A percentile compares a stretch with the other conserved stretches of the same genome.
Conservation (phyloP, 2,797 vertebrate genomes). For the Leptodactylus fallax region DNA sequence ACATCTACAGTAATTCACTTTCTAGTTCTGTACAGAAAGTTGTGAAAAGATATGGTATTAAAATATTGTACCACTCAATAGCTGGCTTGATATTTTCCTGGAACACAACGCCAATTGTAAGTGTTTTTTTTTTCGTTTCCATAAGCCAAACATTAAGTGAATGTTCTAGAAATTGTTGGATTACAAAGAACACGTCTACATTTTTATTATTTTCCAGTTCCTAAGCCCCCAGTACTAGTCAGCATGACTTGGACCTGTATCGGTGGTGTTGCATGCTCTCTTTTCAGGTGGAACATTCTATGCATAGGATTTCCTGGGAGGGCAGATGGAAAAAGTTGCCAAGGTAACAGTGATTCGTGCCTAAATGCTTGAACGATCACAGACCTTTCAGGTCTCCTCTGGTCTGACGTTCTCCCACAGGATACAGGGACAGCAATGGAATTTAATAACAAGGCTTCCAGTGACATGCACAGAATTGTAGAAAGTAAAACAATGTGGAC, state of each 20-base stretch:
- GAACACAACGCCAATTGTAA: not conserved
- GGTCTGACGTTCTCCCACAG: slow-evolving; percentile 57
- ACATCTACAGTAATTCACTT: no score
- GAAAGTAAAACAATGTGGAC: slow-evolving; percentile 34
- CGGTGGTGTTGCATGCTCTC: not conserved
- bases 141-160: not conserved
- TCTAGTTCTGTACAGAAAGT: not conserved
- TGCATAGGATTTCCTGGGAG: slow-evolving; percentile 55
- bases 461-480: slow-evolving; percentile 34
- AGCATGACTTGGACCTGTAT: slow-evolving; percentile 21
- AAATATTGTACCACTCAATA: not conserved
- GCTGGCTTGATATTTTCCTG: not conserved
- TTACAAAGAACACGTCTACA: not conserved
- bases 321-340: slow-evolving; percentile 60
- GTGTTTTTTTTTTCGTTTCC: not conserved
- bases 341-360: slow-evolving; percentile 62
- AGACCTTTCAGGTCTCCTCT: slow-evolving; percentile 59
- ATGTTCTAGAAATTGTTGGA: not conserved
- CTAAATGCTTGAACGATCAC: slow-evolving; percentile 48
- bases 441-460: slow-evolving; percentile 55
- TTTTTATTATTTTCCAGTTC: slow-evolving; percentile 5
- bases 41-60: not conserved
- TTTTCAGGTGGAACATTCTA: slow-evolving; percentile 50
- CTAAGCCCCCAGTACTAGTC: not conserved
- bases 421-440: slow-evolving; percentile 54